A percentile compares a stretch with the other conserved stretches of the same genome.
Conservation (phyloP, 2,797 vertebrate species). For the Oreortyx pictus region DNA sequence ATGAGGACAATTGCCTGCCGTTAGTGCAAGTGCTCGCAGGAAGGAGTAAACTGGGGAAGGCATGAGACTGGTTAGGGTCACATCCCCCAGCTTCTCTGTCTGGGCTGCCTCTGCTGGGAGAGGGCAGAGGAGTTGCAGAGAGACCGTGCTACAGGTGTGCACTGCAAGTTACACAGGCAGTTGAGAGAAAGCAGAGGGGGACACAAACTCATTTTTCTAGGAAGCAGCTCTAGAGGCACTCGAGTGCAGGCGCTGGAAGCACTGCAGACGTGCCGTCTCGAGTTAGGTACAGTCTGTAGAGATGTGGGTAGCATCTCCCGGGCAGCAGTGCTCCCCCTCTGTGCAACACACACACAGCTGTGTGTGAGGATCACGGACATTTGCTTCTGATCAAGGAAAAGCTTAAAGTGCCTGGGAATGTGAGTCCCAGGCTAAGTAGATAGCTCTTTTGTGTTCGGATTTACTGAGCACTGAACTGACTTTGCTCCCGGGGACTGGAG, state of each 20-base stretch:
- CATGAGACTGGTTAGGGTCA: neutral
- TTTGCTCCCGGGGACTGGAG: neutral
- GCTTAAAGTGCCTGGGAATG: neutral
- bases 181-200: neutral
- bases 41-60: accelerated
- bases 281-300: constrained; percentile 10
- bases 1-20: neutral
- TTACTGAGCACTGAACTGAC: neutral
- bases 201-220: neutral
- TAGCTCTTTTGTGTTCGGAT: neutral
- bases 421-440: neutral
- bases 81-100: neutral
- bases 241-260: constrained; percentile 24
- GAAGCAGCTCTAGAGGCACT: constrained; percentile 55
- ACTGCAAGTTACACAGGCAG: neutral
- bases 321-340: neutral
- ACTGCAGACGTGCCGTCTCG: constrained; percentile 13
- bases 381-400: constrained; percentile 6
- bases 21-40: neutral
- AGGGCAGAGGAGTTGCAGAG: neutral
- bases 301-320: neutral
- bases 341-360: neutral
- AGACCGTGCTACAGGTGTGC: neutral
- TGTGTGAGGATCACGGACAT: neutral
- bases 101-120: neutral